Conservation (phyloP, 2,797 vertebrate genomes). For the Pangasius mekongensis region DNA sequence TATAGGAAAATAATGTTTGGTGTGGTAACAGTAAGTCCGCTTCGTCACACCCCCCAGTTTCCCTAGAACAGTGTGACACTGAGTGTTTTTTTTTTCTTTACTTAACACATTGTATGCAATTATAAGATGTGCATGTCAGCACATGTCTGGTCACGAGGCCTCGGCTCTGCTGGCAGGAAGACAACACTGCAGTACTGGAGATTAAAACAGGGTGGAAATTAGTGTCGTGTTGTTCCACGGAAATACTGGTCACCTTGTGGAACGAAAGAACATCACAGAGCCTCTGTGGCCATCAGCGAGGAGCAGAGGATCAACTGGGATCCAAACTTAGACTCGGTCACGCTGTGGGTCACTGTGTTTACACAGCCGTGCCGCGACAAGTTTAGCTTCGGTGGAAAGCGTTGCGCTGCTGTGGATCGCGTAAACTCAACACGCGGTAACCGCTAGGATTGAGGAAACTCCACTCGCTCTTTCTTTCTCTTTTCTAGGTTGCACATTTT, state of each 20-base stretch:
- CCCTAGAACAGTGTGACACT: background rate
- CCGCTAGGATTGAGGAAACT: background rate
- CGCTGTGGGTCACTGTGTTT: slow-evolving; percentile 18
- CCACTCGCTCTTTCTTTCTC: background rate
- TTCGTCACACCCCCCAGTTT: background rate
- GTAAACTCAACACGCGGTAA: background rate
- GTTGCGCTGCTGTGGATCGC: background rate
- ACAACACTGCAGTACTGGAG: background rate
- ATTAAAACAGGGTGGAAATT: slow-evolving; percentile 43
- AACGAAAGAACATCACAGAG: slow-evolving; percentile 22
- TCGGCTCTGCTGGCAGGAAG: background rate
- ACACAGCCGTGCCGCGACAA: background rate
- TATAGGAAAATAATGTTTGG: too few species aligned
- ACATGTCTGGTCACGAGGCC: background rate
- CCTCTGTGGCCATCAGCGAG: background rate
- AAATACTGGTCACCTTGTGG: slow-evolving; percentile 46
- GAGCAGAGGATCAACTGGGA: slow-evolving; percentile 23
- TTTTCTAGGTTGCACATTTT: background rate
- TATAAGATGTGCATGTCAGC: too few species aligned
- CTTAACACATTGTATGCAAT: background rate
- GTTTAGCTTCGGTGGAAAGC: background rate
- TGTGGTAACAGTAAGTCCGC: background rate
- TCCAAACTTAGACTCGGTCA: slow-evolving; percentile 28
- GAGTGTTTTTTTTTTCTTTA: background rate
- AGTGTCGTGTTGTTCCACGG: slow-evolving; percentile 29